Evolutionary conservation across 2,797 vertebrate genomes (phyloP), one percentile per base, ranked within the genome.

Genomic region (Phataginus tetradactyla): DNA sequence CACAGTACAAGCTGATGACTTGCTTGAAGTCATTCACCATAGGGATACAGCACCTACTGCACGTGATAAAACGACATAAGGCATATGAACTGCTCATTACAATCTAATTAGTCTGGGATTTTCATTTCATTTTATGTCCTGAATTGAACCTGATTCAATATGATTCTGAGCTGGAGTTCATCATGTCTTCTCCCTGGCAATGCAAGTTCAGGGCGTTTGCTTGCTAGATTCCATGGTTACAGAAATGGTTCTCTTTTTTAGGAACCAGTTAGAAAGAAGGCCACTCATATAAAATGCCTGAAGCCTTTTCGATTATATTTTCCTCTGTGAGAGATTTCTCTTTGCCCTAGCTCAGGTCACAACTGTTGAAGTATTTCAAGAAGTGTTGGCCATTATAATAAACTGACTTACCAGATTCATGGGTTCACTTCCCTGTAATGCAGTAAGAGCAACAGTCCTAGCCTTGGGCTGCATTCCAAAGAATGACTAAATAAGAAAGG

Each of bases 61-160:
- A 95, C 87, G 94, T 53, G 97, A 98, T 98, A 97, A 98, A 98
- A 98, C 81, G 94, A 98, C 98, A 98, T 97, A 97, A 97, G 96
- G 97, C 98, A 98, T 97, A 98, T 98, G 98, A 98, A 96, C 97
- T 98, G 97, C 98, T 98, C 98, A 98, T 98, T 98, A 98, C 97
- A 98, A 98, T 98, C 98, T 98, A 98, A 98, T 98, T 98, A 98
- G 97, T 98, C 98, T 98, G 97, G 97, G 98, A 97, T 98, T 98
- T 98, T 98, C 98, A 98, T 98, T 98, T 98, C 98, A 98, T 98
- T 98, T 98, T 98, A 98, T 98, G 97, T 97, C 98, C 97, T 84
- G 95, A 98, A 97, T 97, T 93, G 83, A 97, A 97, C 93, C 92
- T 91, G 92, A 94, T 96, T 97, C 75, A 92, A 85, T 98, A 94